These are phyloP conservation scores for Megaceryle alcyon DNA, from an alignment of 2,797 vertebrate species.

Conservation along the genomic window DNA sequence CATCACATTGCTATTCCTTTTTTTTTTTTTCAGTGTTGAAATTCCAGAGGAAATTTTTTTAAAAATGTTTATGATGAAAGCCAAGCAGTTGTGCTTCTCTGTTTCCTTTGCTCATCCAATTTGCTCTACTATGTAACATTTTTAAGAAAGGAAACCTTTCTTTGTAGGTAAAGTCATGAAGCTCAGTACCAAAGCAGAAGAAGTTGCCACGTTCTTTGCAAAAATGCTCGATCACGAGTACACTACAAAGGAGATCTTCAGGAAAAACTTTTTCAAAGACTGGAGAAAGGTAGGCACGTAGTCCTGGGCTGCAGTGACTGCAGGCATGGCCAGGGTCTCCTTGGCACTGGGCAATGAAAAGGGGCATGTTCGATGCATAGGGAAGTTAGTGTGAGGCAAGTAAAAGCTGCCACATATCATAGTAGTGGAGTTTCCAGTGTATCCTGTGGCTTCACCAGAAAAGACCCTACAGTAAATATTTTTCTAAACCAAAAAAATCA, in stretches of 20 bases:
- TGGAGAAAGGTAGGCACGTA: conserved; percentile 90
- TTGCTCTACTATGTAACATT: neutral
- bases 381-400: neutral
- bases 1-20: neutral
- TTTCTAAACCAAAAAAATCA: neutral
- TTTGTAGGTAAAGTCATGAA: conserved; percentile 90
- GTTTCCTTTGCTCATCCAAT: neutral
- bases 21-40: conserved; percentile 10
- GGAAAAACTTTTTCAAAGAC: conserved; percentile 99
- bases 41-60: conserved; percentile 27
- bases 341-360: neutral
- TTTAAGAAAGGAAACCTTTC: conserved; percentile 26
- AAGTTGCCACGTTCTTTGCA: conserved; percentile 97
- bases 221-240: conserved; percentile 99
- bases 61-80: conserved; percentile 25
- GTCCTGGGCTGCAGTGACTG: neutral
- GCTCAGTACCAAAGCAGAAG: conserved; percentile 92
- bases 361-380: neutral
- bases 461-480: neutral
- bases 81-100: neutral
- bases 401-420: neutral
- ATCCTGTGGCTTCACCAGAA: neutral
- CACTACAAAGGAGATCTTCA: conserved; percentile 97
- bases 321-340: neutral
- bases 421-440: neutral